Evolutionary conservation across 2,113 vertebrate genomes (phyloP).

Genomic region (Pavo muticus): DNA sequence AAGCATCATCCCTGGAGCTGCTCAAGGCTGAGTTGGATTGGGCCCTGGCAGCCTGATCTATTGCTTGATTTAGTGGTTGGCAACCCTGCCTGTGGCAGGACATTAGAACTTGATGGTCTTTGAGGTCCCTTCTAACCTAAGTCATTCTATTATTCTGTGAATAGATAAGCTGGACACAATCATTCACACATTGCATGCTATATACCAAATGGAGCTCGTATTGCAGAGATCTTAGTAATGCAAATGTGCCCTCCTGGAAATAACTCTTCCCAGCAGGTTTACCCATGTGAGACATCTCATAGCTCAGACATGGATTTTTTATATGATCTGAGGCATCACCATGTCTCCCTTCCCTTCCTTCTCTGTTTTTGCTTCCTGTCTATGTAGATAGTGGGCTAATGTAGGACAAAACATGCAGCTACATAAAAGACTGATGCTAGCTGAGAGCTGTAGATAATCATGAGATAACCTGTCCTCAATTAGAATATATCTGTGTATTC

Average conservation of each 20-base stretch:
- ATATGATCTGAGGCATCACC: rapidly evolving
- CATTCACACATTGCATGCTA: rapidly evolving
- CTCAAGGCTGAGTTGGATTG: too few species aligned
- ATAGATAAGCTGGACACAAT: background rate
- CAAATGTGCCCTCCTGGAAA: background rate
- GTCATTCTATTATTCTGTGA: background rate
- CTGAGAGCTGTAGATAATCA: background rate
- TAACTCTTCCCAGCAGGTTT: background rate
- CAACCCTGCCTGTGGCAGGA: too few species aligned
- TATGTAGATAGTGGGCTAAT: background rate
- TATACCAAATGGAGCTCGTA: background rate
- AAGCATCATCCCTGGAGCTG: background rate
- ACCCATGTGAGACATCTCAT: background rate
- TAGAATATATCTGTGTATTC: background rate
- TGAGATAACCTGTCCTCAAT: background rate
- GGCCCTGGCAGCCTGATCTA: too few species aligned
- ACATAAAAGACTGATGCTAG: background rate
- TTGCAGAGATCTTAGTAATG: background rate
- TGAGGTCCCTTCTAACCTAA: too few species aligned
- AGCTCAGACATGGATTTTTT: background rate
- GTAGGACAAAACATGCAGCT: background rate
- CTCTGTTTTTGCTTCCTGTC: background rate
- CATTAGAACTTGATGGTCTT: too few species aligned
- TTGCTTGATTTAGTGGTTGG: too few species aligned
- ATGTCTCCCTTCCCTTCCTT: background rate